Base-by-base conservation (phyloP, 2,797 vertebrate species). In the Microctenopoma steveboyesi region DNA sequence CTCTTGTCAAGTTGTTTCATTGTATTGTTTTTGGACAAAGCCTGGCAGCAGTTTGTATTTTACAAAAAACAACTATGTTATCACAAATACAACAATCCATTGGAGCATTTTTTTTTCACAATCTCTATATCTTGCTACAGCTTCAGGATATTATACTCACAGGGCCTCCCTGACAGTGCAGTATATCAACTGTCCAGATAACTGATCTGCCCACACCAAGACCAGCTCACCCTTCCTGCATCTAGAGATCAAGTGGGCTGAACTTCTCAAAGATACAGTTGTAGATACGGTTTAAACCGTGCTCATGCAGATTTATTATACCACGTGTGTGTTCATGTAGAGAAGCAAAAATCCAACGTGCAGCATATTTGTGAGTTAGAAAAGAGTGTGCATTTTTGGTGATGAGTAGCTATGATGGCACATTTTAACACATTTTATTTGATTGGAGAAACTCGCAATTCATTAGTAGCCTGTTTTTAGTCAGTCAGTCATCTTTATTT, bases 11-110 rank as follows among this genome's bases (percentile, higher is more conserved):
- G 68, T 40, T 28, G 13, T 58, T 75, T 68, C 15, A 49, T 55
- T 69, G 50, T 28, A 67, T 78, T 76, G 39, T 56, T 69, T 74
- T 64, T 61, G 45, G 52, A 72, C 60, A 76, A 82, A 79, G 46
- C 48, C 35, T 55, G 13, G 30, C 57, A 78, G 65, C 76, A 70
- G 65, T 61, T 72, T 61, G 13, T 55, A 72, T 40, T 74, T 67
- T 50, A 58, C 50, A 35, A 16, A 33, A 61, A 63, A 18, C 15
- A 49, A 54, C 25, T 55, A 28, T 27, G 22, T 61, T 47, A 55
- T 68, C 39, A 45, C 18, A 58, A 42, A 51, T 15, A 65, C 6
- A 47, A 70, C 55, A 64, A 55, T 55, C 4, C 5, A 40, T 5
- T 33, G n/a, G 16, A 63, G 62, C 11, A 56, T 49, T 53, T 62